Conservation (phyloP, 2,888 invertebrate genomes). For the Clunio marinus region DNA sequence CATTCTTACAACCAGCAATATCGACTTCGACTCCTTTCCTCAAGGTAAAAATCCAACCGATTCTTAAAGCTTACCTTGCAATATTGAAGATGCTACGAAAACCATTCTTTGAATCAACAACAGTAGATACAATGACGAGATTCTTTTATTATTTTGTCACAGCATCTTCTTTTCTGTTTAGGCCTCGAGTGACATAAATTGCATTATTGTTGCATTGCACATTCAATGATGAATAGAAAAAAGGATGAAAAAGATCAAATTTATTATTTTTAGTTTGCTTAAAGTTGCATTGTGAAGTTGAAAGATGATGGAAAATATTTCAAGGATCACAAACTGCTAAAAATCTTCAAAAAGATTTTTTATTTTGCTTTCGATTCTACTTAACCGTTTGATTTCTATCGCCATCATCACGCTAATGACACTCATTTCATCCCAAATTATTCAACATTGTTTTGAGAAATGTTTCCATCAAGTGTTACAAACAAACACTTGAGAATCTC, state of each 20-base stretch:
- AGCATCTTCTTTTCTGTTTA: background rate
- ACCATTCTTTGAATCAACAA: too few species aligned
- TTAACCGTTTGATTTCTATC: background rate
- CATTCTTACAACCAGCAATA: too few species aligned
- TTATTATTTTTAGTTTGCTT: too few species aligned
- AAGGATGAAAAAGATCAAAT: background rate
- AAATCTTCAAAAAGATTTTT: background rate
- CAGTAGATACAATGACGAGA: background rate
- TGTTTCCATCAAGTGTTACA: slow-evolving; percentile 2
- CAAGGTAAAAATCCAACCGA: background rate
- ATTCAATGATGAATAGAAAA: background rate
- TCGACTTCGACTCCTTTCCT: background rate
- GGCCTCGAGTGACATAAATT: slow-evolving; percentile 7
- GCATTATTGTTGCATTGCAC: slow-evolving; percentile 10
- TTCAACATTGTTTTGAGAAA: background rate
- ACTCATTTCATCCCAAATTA: background rate
- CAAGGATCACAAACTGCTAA: too few species aligned
- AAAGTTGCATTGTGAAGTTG: too few species aligned
- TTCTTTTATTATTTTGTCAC: slow-evolving; percentile 5
- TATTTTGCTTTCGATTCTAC: background rate
- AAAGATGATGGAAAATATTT: too few species aligned
- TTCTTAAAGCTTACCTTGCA: too few species aligned
- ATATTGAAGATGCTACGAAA: background rate
- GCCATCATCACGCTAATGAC: slow-evolving; percentile 2
- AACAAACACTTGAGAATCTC: background rate